A percentile compares a stretch with the other conserved stretches of the same genome.
Evolutionary conservation across 2,888 invertebrate species (phyloP).

Genomic region (Cheilosia vernalis): DNA sequence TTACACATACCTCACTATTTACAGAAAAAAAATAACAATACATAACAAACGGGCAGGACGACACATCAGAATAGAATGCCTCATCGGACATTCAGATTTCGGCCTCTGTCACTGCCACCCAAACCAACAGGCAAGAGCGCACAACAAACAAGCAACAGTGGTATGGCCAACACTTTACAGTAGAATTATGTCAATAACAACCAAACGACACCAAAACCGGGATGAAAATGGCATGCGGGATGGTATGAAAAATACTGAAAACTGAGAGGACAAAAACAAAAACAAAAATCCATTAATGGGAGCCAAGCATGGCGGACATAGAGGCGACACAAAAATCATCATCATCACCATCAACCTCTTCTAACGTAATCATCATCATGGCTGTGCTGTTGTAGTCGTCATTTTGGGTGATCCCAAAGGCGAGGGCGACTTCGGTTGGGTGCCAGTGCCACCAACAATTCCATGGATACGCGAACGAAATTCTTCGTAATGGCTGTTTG

Average conservation of each 20-base stretch:
- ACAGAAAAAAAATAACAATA: no score
- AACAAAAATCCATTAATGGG: constrained; percentile 67
- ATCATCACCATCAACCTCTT: constrained; percentile 40
- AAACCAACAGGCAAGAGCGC: neutral
- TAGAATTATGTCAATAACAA: neutral
- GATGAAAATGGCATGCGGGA: constrained; percentile 60
- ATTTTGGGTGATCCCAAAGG: constrained; percentile 49
- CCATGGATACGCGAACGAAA: constrained; percentile 66
- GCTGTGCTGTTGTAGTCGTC: constrained; percentile 34
- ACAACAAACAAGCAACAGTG: neutral
- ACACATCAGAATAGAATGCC: neutral
- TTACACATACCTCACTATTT: no score
- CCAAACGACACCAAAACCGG: constrained; percentile 17
- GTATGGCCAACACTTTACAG: neutral
- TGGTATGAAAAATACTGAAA: constrained; percentile 30
- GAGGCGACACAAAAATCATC: constrained; percentile 72
- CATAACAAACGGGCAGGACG: no score
- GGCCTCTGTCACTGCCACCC: neutral
- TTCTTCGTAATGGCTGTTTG: constrained; percentile 45
- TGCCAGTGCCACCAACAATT: constrained; percentile 26
- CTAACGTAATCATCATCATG: constrained; percentile 31
- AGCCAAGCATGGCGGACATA: constrained; percentile 72
- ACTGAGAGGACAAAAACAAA: constrained; percentile 6
- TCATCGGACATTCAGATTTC: neutral
- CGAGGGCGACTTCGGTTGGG: constrained; percentile 26